Conservation (phyloP, 2,113 vertebrate genomes). For the Mastomys natalensis region DNA sequence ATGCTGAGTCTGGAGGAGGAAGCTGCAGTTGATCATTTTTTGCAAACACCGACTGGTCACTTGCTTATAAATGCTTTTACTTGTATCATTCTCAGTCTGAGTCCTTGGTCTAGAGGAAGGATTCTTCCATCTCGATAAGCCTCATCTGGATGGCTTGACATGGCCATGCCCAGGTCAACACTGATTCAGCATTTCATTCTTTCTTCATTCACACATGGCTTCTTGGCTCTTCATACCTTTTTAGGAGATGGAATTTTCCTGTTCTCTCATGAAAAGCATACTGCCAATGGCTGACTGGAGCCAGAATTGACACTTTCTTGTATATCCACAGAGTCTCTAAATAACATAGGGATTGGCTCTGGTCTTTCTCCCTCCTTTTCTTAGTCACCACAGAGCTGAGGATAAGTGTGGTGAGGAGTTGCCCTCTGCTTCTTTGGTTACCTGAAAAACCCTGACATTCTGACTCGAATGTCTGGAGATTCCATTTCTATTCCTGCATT, state of each 20-base stretch:
- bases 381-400: not conserved
- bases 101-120: not conserved
- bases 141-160: not conserved
- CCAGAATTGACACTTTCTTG: not conserved
- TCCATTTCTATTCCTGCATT: not conserved
- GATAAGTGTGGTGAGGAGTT: accelerated
- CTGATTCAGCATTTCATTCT: not conserved
- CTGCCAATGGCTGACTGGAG: not conserved
- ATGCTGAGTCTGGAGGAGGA: not conserved
- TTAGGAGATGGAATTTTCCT: accelerated
- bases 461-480: not conserved
- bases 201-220: not conserved
- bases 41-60: no score
- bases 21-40: not conserved
- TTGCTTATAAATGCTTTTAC: not conserved
- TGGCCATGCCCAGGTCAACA: not conserved
- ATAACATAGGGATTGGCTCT: not conserved
- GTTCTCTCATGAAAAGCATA: no score
- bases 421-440: not conserved
- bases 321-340: no score
- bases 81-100: not conserved
- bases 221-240: not conserved
- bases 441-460: not conserved
- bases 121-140: not conserved
- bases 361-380: not conserved